A percentile compares a stretch with the other conserved stretches of the same genome.
Evolutionary conservation across 2,888 invertebrate species (phyloP).

Genomic region (Xylota segnis): DNA sequence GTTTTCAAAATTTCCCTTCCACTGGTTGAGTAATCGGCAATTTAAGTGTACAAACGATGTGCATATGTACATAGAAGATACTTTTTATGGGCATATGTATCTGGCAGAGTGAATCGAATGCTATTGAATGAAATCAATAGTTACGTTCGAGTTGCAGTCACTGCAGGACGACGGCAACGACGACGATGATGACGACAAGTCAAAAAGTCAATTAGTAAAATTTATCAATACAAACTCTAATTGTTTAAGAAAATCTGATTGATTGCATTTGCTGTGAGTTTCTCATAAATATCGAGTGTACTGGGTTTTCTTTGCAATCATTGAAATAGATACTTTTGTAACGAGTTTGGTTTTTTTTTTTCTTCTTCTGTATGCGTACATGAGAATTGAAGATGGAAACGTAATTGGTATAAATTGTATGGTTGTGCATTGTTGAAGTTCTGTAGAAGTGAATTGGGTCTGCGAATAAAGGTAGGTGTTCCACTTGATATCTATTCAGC

Average conservation of each 20-base stretch:
- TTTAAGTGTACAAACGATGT: constrained; percentile 11
- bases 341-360: not conserved
- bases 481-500: not conserved
- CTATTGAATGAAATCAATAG: constrained; percentile 69
- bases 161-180: constrained; percentile 26
- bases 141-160: constrained; percentile 35
- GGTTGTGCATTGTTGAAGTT: no score
- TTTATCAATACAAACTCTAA: constrained; percentile 60
- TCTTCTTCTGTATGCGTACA: not conserved
- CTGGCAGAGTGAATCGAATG: constrained; percentile 27
- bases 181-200: constrained; percentile 49
- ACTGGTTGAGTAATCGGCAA: constrained; percentile 61
- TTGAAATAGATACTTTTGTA: constrained; percentile 8
- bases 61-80: not conserved
- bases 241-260: constrained; percentile 66
- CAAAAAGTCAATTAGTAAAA: constrained; percentile 70
- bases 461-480: not conserved
- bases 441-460: not conserved
- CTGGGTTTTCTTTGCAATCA: not conserved
- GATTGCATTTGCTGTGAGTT: constrained; percentile 35
- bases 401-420: not conserved
- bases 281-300: not conserved
- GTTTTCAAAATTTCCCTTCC: constrained; percentile 57
- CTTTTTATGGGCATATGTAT: not conserved
- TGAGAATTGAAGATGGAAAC: not conserved